These are phyloP conservation scores for Alaudala cheleensis DNA, from an alignment of 2,113 vertebrate species.

Conservation along the genomic window DNA sequence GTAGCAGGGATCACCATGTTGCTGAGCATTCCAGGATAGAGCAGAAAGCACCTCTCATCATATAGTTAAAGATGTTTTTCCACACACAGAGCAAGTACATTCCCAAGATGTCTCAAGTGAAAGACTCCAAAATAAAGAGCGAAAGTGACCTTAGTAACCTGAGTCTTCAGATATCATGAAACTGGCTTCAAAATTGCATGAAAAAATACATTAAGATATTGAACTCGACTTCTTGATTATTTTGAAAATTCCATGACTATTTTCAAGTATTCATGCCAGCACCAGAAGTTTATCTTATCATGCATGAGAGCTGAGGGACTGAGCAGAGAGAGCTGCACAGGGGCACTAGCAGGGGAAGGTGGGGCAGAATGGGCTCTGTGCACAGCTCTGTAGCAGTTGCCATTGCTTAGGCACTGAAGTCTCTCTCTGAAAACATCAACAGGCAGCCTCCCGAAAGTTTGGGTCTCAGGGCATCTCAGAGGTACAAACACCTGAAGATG, in stretches of 20 bases:
- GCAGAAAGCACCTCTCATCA: constrained; percentile 29
- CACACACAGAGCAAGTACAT: background rate
- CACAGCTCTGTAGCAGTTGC: background rate
- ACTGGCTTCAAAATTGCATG: background rate
- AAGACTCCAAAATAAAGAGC: background rate
- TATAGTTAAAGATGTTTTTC: constrained; percentile 29
- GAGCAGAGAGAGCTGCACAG: background rate
- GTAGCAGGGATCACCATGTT: background rate
- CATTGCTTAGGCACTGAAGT: background rate
- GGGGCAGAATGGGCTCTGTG: background rate
- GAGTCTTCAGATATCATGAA: background rate
- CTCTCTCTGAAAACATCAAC: background rate
- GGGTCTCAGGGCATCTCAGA: background rate
- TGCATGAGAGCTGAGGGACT: background rate
- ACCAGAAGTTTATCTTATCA: background rate
- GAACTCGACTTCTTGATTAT: background rate
- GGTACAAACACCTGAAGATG: background rate
- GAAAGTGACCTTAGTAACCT: background rate
- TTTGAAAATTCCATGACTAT: background rate
- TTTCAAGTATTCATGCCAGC: background rate
- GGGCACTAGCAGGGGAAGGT: background rate
- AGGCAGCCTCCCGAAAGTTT: background rate
- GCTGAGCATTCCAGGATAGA: background rate
- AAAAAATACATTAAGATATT: background rate
- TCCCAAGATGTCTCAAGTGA: background rate